Evolutionary conservation across 2,888 invertebrate species (phyloP).

Genomic region (Acleris cristana): DNA sequence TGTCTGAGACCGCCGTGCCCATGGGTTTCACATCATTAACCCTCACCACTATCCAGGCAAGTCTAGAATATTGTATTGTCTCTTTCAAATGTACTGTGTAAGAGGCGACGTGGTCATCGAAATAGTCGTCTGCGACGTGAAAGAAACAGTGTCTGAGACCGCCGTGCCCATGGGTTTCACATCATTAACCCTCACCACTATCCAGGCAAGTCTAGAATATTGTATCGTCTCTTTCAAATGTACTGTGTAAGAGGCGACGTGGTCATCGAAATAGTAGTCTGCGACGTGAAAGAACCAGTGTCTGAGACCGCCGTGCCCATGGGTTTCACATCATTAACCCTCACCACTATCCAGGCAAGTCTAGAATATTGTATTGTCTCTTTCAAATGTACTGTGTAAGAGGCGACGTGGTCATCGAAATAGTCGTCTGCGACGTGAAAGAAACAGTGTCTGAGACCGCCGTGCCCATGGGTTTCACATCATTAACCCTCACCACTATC

Average conservation of each 20-base stretch:
- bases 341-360: constrained; percentile 88
- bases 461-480: too few species aligned
- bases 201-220: constrained; percentile 81
- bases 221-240: too few species aligned
- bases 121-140: constrained; percentile 93
- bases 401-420: constrained; percentile 89
- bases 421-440: constrained; percentile 93
- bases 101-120: constrained; percentile 87
- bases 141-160: constrained; percentile 93
- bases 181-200: constrained; percentile 88
- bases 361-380: too few species aligned
- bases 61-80: not conserved
- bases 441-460: too few species aligned
- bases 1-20: constrained; percentile 91
- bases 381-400: too few species aligned
- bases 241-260: constrained; percentile 76
- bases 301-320: constrained; percentile 92
- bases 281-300: constrained; percentile 93
- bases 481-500: too few species aligned
- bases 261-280: constrained; percentile 90
- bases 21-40: constrained; percentile 90
- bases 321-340: constrained; percentile 89
- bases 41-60: constrained; percentile 89
- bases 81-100: too few species aligned
- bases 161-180: constrained; percentile 91